Conservation (phyloP, 1,140 invertebrate species). For the Microplitis mediator region DNA sequence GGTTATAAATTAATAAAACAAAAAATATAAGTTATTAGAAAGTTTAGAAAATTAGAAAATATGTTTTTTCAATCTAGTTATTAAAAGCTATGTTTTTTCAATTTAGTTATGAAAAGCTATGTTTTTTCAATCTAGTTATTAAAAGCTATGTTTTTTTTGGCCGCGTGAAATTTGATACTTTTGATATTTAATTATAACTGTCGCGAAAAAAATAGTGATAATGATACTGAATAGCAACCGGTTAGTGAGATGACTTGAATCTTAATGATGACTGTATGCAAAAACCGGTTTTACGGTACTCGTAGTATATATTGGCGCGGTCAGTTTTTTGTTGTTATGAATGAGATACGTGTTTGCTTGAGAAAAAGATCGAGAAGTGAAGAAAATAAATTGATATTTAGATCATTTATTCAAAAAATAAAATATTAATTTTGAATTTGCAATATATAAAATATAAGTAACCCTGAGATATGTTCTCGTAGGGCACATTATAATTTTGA, state of each 20-base stretch:
- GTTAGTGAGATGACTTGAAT: background rate
- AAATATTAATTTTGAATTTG: too few species aligned
- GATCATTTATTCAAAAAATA: too few species aligned
- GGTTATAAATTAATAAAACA: background rate
- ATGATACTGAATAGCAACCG: background rate
- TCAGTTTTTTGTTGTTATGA: constrained; percentile 46
- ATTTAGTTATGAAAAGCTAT: too few species aligned
- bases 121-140: background rate
- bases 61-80: background rate
- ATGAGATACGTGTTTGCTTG: constrained; percentile 37
- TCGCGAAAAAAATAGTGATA: background rate
- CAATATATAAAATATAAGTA: too few species aligned
- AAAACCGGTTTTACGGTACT: constrained; percentile 49
- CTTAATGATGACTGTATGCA: constrained; percentile 10
- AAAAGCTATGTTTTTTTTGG: background rate
- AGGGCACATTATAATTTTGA: background rate
- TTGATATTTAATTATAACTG: background rate
- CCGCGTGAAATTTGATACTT: background rate
- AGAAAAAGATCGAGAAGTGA: background rate
- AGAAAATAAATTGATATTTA: too few species aligned
- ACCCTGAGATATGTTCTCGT: background rate
- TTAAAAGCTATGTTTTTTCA: background rate
- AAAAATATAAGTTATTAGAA: background rate
- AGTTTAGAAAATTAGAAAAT: background rate
- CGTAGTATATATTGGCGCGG: constrained; percentile 28